Evolutionary conservation across 1,140 invertebrate genomes (phyloP), one percentile per base, ranked within the genome.

Genomic region (Gryon sp.): DNA sequence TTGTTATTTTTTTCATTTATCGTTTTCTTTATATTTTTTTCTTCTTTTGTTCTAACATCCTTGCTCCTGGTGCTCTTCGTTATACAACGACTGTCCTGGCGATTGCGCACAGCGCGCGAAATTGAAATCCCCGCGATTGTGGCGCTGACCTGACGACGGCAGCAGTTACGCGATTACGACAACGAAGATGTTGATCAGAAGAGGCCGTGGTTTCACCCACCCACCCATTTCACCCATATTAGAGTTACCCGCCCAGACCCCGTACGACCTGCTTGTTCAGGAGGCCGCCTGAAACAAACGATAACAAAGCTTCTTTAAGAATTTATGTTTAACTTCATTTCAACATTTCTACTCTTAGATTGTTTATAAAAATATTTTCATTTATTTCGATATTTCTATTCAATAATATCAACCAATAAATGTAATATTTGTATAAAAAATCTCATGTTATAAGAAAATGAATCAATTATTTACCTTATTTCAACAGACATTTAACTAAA

Each of bases 131-230:
- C 78, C 69, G 69, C 60, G 65, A 66, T 75, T 75, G 69, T 73
- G 77, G 69, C n/a, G n/a, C 75, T 70, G 63, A 65, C 79, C 75
- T 52, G 70, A 78, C 66, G 65, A 57, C 59, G 82, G 80, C 82
- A 83, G 85, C 83, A 81, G 83, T 84, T 83, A 88, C 78, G 82
- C 80, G 81, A 84, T 86, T 83, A 87, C 82, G 83, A 87, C 84
- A 84, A 81, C 79, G 82, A 87, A 79, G 85, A 84, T 87, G 82
- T 84, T 85, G 85, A 83, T 88, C 81, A 87, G 87, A 88, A 88
- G 86, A 89, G 88, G 87, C 88, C 87, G 89, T 90, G 89, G 89
- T 90, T 90, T 90, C 89, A 90, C 88, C 89, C 89, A 90, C 89
- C 89, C 89, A 86, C 88, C 89, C 89, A 87, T 84, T 85, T 83